These are phyloP conservation scores for Ornithoptera priamus DNA, from an alignment of 2,888 invertebrate genomes.

Conservation along the genomic window DNA sequence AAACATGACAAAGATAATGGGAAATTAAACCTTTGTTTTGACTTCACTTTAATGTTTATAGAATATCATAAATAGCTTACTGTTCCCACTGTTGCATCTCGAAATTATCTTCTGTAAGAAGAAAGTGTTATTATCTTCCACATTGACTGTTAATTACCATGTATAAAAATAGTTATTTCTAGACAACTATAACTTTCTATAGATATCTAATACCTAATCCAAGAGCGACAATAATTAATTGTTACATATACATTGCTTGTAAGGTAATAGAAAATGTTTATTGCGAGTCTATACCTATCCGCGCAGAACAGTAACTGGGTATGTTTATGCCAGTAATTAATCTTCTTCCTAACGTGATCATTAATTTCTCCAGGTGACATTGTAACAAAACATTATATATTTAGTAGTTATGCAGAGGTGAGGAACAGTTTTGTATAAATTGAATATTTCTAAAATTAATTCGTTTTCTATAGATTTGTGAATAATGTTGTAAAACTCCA, in stretches of 20 bases:
- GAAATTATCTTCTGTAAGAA: no score
- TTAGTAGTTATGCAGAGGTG: background rate
- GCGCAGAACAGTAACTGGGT: background rate
- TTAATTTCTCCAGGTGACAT: slow-evolving; percentile 15
- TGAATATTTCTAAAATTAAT: background rate
- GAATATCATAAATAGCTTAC: no score
- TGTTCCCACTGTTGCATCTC: no score
- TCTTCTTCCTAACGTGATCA: slow-evolving; percentile 2
- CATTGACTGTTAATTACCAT: no score
- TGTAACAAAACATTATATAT: slow-evolving; percentile 1
- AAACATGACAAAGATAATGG: no score
- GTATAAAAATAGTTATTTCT: no score
- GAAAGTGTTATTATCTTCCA: no score
- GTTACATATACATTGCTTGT: background rate
- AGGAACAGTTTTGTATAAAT: background rate
- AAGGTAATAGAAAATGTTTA: slow-evolving; percentile 13
- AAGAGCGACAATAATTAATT: slow-evolving; percentile 7
- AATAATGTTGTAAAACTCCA: background rate
- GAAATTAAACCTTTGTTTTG: no score
- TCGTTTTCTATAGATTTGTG: background rate
- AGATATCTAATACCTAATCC: background rate
- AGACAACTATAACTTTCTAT: no score
- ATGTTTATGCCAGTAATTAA: slow-evolving; percentile 11
- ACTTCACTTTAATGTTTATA: no score
- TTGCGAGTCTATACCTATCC: slow-evolving; percentile 7